These are phyloP conservation scores for Phenganax marumi DNA, from an alignment of 92 coral and sea anemone genomes.

Conservation along the genomic window DNA sequence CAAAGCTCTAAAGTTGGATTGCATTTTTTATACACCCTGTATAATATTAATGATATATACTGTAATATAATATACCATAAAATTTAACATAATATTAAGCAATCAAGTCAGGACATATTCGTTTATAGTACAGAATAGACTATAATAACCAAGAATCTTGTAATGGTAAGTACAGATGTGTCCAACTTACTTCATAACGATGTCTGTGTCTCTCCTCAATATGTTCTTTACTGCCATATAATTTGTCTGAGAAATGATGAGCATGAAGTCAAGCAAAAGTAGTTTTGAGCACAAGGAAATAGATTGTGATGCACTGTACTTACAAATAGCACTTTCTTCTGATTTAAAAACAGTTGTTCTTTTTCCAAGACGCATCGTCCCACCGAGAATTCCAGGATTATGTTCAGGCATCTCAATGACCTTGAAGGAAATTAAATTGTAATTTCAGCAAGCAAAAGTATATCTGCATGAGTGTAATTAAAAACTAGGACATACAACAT, in stretches of 20 bases:
- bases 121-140: too few relatives aligned
- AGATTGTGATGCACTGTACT: slow-evolving; percentile 7
- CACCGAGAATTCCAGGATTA: slow-evolving; percentile 93
- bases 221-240: slow-evolving; percentile 76
- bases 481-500: slow-evolving; percentile 65
- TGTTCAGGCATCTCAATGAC: slow-evolving; percentile 99
- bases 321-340: slow-evolving; percentile 47
- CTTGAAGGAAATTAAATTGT: slow-evolving; percentile 38
- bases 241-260: slow-evolving; percentile 52
- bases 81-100: too few relatives aligned
- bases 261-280: not conserved
- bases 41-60: too few relatives aligned
- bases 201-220: slow-evolving; percentile 97
- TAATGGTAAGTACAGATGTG: not conserved
- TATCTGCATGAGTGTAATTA: not conserved
- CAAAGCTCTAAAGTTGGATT: too few relatives aligned
- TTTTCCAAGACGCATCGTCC: slow-evolving; percentile 95
- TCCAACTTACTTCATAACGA: slow-evolving; percentile 72
- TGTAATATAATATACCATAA: too few relatives aligned
- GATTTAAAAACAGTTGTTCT: slow-evolving; percentile 82
- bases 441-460: not conserved
- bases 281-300: not conserved
- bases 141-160: too few relatives aligned
- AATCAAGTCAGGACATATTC: too few relatives aligned
- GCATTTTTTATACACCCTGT: too few relatives aligned